phyloP scores from a whole-genome alignment of 2,797 vertebrate species.

The Acestrorhynchus altus region DNA sequence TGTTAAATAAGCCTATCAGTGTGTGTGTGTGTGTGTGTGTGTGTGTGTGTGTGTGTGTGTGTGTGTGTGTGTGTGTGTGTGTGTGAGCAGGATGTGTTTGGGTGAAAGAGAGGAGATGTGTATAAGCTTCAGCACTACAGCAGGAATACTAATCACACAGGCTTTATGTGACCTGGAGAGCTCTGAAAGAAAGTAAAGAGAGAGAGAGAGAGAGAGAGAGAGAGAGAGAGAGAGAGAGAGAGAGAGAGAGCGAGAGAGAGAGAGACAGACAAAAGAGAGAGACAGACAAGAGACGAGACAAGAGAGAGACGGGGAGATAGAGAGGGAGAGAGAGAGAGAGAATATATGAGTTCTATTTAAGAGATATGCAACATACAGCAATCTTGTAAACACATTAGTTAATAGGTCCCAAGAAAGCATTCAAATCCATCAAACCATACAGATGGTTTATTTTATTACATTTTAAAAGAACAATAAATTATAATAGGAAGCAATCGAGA shows the following conservation, averaged over 20 bases:
- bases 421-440: too few relatives aligned
- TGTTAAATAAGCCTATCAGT: conserved; percentile 60
- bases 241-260: conserved; percentile 49
- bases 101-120: conserved; percentile 53
- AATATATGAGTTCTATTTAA: too few relatives aligned
- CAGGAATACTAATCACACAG: conserved; percentile 80
- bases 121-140: conserved; percentile 53
- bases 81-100: not conserved
- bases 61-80: conserved; percentile 47
- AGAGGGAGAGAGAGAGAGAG: too few relatives aligned
- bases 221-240: conserved; percentile 20
- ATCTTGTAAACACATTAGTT: too few relatives aligned
- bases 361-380: too few relatives aligned
- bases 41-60: conserved; percentile 22
- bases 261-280: too few relatives aligned
- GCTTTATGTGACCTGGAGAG: conserved; percentile 70
- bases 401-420: too few relatives aligned
- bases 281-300: too few relatives aligned
- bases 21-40: conserved; percentile 51
- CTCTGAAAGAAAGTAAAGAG: conserved; percentile 67
- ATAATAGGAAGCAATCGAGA: too few relatives aligned
- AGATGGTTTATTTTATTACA: too few relatives aligned
- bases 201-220: conserved; percentile 37
- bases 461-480: too few relatives aligned
- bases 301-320: too few relatives aligned